A percentile compares a stretch with the other conserved stretches of the same genome.
Evolutionary conservation across 2,113 vertebrate species (phyloP).

Genomic region (Gnathonemus echidnorhynchus): DNA sequence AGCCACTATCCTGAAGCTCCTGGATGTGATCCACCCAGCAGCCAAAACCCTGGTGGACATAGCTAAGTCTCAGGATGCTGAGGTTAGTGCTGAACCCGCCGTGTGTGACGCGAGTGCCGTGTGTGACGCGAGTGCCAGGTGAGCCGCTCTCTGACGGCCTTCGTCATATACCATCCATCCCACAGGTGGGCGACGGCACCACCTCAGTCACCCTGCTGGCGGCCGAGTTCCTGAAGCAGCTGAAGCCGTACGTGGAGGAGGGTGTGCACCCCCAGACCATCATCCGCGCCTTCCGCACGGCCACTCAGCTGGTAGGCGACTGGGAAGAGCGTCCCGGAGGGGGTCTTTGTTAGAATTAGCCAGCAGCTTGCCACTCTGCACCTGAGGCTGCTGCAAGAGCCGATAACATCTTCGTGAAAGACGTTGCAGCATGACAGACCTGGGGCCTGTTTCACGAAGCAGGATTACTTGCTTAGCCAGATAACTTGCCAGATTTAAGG

Average conservation of each 20-base stretch:
- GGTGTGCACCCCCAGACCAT: constrained; percentile 95
- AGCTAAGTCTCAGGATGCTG: constrained; percentile 92
- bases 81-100: constrained; percentile 57
- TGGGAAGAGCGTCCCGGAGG: neutral
- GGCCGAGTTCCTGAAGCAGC: constrained; percentile 90
- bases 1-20: constrained; percentile 92
- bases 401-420: neutral
- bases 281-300: constrained; percentile 87
- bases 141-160: neutral
- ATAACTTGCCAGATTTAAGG: too few species aligned
- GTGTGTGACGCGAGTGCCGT: neutral
- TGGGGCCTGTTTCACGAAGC: too few species aligned
- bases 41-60: constrained; percentile 96
- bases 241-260: constrained; percentile 90
- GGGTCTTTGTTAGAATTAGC: neutral
- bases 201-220: constrained; percentile 92
- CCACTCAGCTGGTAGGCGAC: constrained; percentile 70
- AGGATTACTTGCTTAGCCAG: too few species aligned
- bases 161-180: neutral
- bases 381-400: neutral
- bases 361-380: neutral
- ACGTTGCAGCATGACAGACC: neutral
- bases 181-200: constrained; percentile 89
- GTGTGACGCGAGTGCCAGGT: neutral
- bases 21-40: constrained; percentile 92